These are phyloP conservation scores for Sebastes trivittatus DNA, from an alignment of 2,797 vertebrate genomes.

Conservation along the genomic window DNA sequence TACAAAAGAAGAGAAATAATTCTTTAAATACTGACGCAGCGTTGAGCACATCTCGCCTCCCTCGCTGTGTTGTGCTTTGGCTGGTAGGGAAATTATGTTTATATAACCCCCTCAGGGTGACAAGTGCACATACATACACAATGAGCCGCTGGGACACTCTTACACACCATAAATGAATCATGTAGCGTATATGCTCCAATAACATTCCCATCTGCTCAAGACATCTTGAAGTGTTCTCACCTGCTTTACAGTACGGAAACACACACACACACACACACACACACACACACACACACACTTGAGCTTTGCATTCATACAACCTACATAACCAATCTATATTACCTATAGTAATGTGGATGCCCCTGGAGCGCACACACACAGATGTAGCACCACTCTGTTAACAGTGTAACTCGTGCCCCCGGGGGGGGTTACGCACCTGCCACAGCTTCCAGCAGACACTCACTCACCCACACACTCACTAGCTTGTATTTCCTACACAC, in stretches of 20 bases:
- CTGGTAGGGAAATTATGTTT: slow-evolving; percentile 47
- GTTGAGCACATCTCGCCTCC: background rate
- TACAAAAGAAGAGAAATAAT: background rate
- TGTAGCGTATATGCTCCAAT: slow-evolving; percentile 50
- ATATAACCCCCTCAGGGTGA: slow-evolving; percentile 26
- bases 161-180: slow-evolving; percentile 53
- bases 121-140: slow-evolving; percentile 35
- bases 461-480: slow-evolving; percentile 3
- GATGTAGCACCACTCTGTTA: slow-evolving; percentile 17
- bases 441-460: slow-evolving; percentile 20
- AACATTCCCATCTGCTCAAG: slow-evolving; percentile 68
- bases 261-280: background rate
- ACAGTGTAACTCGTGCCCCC: slow-evolving; percentile 13
- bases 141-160: slow-evolving; percentile 22
- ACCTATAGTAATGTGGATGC: slow-evolving; percentile 5
- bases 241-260: slow-evolving; percentile 34
- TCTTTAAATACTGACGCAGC: background rate
- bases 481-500: background rate
- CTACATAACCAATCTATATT: slow-evolving; percentile 20
- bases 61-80: slow-evolving; percentile 20
- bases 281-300: background rate
- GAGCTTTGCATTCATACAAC: background rate
- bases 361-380: slow-evolving; percentile 20
- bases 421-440: slow-evolving; percentile 32
- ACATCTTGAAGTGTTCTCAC: slow-evolving; percentile 56